These are phyloP conservation scores for Macropus fuliginosus DNA, from an alignment of 2,797 vertebrate species.

Conservation along the genomic window DNA sequence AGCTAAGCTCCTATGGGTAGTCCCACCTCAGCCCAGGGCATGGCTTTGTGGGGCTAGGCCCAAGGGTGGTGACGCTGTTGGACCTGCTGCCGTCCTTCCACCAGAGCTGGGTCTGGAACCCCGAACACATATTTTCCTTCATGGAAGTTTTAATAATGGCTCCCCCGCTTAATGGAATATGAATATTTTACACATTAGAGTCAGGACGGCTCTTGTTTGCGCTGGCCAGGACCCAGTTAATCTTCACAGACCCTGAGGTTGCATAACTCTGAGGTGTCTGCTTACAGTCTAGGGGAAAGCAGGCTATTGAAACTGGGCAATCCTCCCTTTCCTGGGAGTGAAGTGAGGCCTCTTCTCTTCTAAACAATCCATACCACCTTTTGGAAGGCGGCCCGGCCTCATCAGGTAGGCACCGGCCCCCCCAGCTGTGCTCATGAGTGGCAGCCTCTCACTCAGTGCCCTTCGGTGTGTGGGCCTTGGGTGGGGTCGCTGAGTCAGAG, in stretches of 20 bases:
- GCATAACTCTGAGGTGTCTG: conserved; percentile 84
- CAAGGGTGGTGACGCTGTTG: background rate
- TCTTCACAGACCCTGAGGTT: conserved; percentile 78
- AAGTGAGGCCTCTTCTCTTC: background rate
- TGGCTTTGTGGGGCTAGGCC: background rate
- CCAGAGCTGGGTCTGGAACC: conserved; percentile 66
- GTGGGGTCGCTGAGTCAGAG: accelerated
- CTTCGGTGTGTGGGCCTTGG: background rate
- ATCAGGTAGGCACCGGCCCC: background rate
- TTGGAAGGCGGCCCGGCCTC: background rate
- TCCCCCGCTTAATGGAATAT: conserved; percentile 69
- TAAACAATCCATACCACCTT: background rate
- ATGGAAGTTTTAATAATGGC: conserved; percentile 77
- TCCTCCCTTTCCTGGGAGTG: background rate
- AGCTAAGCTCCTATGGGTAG: accelerated
- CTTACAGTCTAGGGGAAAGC: conserved; percentile 82
- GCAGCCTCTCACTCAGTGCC: background rate
- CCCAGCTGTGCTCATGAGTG: background rate
- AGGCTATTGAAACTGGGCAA: conserved; percentile 80
- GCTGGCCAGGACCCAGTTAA: conserved; percentile 79
- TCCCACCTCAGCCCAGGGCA: background rate
- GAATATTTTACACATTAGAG: conserved; percentile 82
- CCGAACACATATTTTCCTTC: conserved; percentile 60
- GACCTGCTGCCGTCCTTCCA: background rate
- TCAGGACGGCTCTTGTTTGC: conserved; percentile 84